Conservation (phyloP, 2,113 vertebrate genomes). For the Eublepharis macularius region DNA sequence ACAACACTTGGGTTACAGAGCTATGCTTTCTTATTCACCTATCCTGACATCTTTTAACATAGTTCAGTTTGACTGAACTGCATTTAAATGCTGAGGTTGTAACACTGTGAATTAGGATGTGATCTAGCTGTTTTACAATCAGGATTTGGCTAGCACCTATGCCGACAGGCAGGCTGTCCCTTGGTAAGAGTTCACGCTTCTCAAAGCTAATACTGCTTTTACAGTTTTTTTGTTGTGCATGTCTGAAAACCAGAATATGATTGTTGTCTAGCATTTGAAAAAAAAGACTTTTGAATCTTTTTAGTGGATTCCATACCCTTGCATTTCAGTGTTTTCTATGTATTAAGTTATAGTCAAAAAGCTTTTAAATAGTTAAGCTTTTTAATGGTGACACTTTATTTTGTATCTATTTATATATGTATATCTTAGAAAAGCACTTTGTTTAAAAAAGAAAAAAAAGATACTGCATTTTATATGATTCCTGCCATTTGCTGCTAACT, state of each 20-base stretch:
- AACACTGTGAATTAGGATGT: not conserved
- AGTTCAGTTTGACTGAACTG: constrained; percentile 12
- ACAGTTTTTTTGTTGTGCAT: constrained; percentile 62
- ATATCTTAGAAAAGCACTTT: constrained; percentile 99
- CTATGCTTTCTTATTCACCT: constrained; percentile 22
- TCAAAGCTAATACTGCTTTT: constrained; percentile 71
- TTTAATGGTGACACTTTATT: constrained; percentile 94
- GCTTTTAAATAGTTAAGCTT: constrained; percentile 87
- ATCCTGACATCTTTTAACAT: not conserved
- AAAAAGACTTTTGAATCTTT: constrained; percentile 74
- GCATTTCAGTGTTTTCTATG: constrained; percentile 86
- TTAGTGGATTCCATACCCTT: constrained; percentile 78
- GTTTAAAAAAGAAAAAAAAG: constrained; percentile 84
- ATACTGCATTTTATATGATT: constrained; percentile 88
- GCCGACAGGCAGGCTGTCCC: constrained; percentile 70
- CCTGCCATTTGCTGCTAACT: constrained; percentile 99
- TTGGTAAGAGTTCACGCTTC: constrained; percentile 65
- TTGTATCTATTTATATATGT: constrained; percentile 94
- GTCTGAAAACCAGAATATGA: constrained; percentile 81
- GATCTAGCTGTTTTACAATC: constrained; percentile 64
- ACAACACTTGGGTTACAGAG: constrained; percentile 27
- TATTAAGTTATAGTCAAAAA: constrained; percentile 82
- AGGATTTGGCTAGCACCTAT: constrained; percentile 66
- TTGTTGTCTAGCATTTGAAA: constrained; percentile 82
- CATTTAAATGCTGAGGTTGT: not conserved